Base-by-base conservation (phyloP, 2,113 vertebrate species). In the Plecturocebus donacophilus region DNA sequence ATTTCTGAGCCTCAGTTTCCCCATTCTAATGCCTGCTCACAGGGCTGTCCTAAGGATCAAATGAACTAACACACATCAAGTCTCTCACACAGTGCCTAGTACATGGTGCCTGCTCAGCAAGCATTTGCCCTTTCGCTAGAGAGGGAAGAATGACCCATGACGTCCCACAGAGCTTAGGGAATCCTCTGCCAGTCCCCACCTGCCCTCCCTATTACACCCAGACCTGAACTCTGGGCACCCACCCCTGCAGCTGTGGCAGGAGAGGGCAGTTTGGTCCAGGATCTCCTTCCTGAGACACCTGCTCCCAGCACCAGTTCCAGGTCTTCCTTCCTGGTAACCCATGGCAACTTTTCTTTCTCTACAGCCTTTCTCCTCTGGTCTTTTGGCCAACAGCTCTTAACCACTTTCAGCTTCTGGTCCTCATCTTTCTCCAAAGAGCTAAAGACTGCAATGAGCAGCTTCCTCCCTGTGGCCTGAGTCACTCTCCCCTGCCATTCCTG, bases 381-480 rank as follows among this genome's bases (percentile, higher is more conserved):
- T 52, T 66, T 76, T 38, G 38, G n/a, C 52, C 45, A 16, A 32
- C 8, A 68, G n/a, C 35, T 68, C 66, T 79, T 32, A 40, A 66
- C 25, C 52, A 68, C 75, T 49, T 32, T 30, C 23, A 75, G 71
- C 56, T 40, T 77, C 80, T 30, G 32, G 47, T 25, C 54, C 61
- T 79, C 58, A 11, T 42, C 1, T 49, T 54, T 66, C 87, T 64
- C 42, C 77, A 94, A 47, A 96, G 85, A 81, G 64, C 47, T 45
- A 10, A 71, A 85, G 66, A 66, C 16, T 35, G 10, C 9, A 25
- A 87, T 14, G 0, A 87, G 38, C 12, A 80, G 47, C 54, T 32
- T 83, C 27, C 8, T 64, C 35, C 11, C 73, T 17, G 0, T 0
- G 3, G 38, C 20, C n/a, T 3, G 1, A 3, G 30, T 45, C 42